Evolutionary conservation across 2,797 vertebrate genomes (phyloP).

Genomic region (Karalla daura): DNA sequence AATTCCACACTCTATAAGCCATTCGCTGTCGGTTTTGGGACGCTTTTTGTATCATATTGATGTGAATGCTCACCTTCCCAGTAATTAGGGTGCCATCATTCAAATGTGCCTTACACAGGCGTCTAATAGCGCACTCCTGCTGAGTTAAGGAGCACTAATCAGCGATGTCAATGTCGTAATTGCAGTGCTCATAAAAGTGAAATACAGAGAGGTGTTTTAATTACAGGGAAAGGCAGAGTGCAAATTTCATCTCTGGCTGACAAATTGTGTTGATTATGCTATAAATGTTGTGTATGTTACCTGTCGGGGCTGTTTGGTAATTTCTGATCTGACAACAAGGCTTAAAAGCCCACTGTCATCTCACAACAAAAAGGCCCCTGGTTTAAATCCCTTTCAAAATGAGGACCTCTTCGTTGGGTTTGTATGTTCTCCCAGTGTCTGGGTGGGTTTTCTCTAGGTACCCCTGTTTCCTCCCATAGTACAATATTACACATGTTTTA

Average conservation of each 20-base stretch:
- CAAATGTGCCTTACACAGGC: constrained; percentile 16
- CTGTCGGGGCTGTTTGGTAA: neutral
- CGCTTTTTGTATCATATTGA: constrained; percentile 4
- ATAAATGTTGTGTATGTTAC: constrained; percentile 28
- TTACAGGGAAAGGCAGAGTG: constrained; percentile 45
- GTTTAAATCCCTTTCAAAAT: no score
- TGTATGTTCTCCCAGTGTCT: no score
- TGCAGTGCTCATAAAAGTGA: constrained; percentile 56
- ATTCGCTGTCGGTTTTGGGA: neutral
- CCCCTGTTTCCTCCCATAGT: no score
- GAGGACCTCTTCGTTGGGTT: no score
- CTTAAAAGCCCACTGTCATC: no score
- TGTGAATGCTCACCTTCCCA: constrained; percentile 27
- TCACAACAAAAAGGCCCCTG: no score
- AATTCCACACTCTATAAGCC: neutral
- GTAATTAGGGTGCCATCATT: constrained; percentile 43
- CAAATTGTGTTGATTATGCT: constrained; percentile 37
- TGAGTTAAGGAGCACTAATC: constrained; percentile 63
- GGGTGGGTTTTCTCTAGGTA: no score
- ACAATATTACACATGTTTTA: no score
- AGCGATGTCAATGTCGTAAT: constrained; percentile 62
- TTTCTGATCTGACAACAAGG: neutral
- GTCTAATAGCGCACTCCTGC: constrained; percentile 44
- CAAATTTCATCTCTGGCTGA: constrained; percentile 30
- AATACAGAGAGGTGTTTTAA: constrained; percentile 57